These are phyloP conservation scores for Denticeps clupeoides DNA, from an alignment of 2,797 vertebrate species.

Conservation along the genomic window DNA sequence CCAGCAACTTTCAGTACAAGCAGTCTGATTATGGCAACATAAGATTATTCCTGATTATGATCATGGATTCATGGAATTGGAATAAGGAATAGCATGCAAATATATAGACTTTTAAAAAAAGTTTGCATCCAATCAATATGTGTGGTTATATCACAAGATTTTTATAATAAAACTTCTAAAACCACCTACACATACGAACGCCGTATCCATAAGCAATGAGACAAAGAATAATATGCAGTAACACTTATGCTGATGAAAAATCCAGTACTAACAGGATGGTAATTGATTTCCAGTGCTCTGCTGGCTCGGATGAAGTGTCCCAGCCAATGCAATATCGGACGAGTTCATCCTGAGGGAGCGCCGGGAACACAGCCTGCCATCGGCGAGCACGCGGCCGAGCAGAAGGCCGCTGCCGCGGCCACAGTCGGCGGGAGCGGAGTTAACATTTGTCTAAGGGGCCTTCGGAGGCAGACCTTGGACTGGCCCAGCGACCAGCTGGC, in stretches of 20 bases:
- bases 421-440: conserved; percentile 14
- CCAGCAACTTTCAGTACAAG: no score
- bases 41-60: no score
- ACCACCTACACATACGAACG: not conserved
- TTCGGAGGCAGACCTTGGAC: conserved; percentile 37
- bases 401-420: not conserved
- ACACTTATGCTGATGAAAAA: not conserved
- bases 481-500: conserved; percentile 39
- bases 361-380: not conserved
- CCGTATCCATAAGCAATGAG: no score
- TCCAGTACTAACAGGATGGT: not conserved
- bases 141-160: no score
- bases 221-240: not conserved
- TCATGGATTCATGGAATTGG: no score
- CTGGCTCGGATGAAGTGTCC: not conserved
- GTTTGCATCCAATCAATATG: no score
- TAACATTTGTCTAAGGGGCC: conserved; percentile 25
- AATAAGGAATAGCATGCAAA: no score
- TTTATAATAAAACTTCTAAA: not conserved
- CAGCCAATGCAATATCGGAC: not conserved
- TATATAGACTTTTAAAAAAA: no score
- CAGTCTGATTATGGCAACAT: no score
- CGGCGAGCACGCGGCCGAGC: not conserved
- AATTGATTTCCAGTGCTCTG: not conserved
- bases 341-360: not conserved